Base-by-base conservation (phyloP, 2,113 vertebrate genomes). In the Ia io region DNA sequence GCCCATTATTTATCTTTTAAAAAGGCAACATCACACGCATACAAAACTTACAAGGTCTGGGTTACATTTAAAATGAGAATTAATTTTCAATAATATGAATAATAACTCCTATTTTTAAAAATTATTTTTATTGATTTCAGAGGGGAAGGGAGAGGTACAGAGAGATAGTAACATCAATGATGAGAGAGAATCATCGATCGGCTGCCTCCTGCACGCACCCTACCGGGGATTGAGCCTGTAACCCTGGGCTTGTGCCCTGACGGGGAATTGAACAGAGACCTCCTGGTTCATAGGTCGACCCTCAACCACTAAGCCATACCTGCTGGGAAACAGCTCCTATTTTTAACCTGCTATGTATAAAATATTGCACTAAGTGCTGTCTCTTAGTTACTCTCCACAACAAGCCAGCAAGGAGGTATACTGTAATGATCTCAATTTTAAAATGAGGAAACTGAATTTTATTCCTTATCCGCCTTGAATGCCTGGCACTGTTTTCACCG, bases 1-100 rank as follows among this genome's bases (percentile, higher is more conserved):
- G 92, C 16, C 59, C 53, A 79, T 49, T 56, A 88, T 89, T 96
- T 95, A 89, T 67, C 69, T 86, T 61, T 90, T 14, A 84, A 49
- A 84, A 93, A 86, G n/a, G 70, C 53, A 91, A 37, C n/a, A 78
- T 40, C 30, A 61, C 51, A 84, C 3, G 67, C 65, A 56, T 56
- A 71, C 3, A 83, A 96, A 73, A 56, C 37, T 90, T 35, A 65
- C 42, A 65, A 74, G 53, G 61, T 63, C 65, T 90, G 16, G n/a
- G n/a, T 90, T 70, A 76, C 23, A 42, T 1, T 74, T 79, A 79
- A 96, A 94, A 84, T 47, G 53, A 94, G 67, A 73, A 82, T 88
- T 70, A 53, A 65, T 76, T 91, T 91, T 35, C 47, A 92, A 23
- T 32, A 78, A 47, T 32, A 44, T 37, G 73, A 82, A 83, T 70